Evolutionary conservation across 2,888 invertebrate species (phyloP), one percentile per base, ranked within the genome.

Genomic region (Mellilla xanthometata): DNA sequence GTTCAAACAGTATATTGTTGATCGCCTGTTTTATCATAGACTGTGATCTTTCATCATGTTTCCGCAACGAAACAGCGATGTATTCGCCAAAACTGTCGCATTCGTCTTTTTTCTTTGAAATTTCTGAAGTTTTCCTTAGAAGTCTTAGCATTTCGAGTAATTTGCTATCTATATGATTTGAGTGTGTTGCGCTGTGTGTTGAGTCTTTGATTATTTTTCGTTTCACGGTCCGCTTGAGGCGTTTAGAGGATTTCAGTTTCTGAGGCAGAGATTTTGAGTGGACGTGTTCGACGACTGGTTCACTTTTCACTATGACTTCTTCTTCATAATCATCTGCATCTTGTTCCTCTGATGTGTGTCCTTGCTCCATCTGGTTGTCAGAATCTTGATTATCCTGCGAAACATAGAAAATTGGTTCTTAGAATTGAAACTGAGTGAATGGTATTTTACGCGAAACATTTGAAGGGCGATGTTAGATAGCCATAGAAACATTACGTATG

Each of bases 1-100:
- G 86, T 43, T 88, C 88, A 52, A 86, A 88, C 8, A 87, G 46
- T 28, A 88, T 86, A 42, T 87, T 88, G 36, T 88, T 87, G 2
- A 89, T 88, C 0, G 87, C 87, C 47, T 87, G 87, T 39, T 89
- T 87, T 28, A 88, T 87, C 82, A 88, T 84, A 1, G 81, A 76
- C 24, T 79, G 78, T 0, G 87, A 84, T 11, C 84, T 68, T 10
- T 84, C 81, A 49, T 86, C 85, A 35, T 87, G 87, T 55, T 89
- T 89, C 24, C 87, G 72, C 23, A 89, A 57, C 0, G 87, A 84
- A 13, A 78, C 66, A 0, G 89, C 85, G 26, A 89, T 87, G 50
- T 88, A 89, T 36, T 87, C 87, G 0, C 89, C 89, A 34, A 86
- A 89, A 13, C 75, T 80, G 30, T 85, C 88, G 49, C 88, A 89